Base-by-base conservation (phyloP, 2,113 vertebrate genomes). In the Xiphorhynchus elegans region DNA sequence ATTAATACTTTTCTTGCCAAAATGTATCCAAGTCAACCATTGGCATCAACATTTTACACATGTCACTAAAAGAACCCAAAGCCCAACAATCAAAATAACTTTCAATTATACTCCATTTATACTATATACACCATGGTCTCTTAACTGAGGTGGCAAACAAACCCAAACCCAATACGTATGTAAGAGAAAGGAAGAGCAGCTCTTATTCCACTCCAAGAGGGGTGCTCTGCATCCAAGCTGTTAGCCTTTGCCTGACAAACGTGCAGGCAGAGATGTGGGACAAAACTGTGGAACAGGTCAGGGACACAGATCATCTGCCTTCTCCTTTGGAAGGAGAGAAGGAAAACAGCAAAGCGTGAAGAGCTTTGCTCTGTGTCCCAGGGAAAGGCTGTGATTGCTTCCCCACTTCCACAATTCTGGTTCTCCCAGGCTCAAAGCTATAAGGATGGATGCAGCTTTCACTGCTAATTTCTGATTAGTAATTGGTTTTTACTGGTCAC, bases 121-220 rank as follows among this genome's bases (percentile, higher is more conserved):
- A 96, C 55, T 97, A 96, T 97, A 84, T 94, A 97, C 95, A 97
- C 86, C 75, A 89, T 63, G 91, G 73, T 84, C 96, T 95, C 77
- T 70, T 70, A 94, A 80, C 18, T 89, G 92, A 95, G 95, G 84
- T 95, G 95, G 91, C 82, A 89, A 95, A 90, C 86, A 42, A 96
- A 95, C 86, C 90, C 83, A 8, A 93, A 72, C 68, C 86, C 80
- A 81, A 78, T 60, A 89, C 78, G 60, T 87, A 53, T 24, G 17
- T 46, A n/a, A 87, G 52, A 11, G 21, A 77, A 73, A 94, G 68
- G 81, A 90, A 97, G 95, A 52, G 68, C 66, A 79, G 78, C 68
- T 80, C 20, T 86, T 84, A 60, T 80, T 78, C 78, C 56, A 55
- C 67, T 85, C 50, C 79, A 33, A 29, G 78, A 89, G 64, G 66